Base-by-base conservation (phyloP, 2,113 vertebrate genomes). In the Melanostigma gelatinosum region DNA sequence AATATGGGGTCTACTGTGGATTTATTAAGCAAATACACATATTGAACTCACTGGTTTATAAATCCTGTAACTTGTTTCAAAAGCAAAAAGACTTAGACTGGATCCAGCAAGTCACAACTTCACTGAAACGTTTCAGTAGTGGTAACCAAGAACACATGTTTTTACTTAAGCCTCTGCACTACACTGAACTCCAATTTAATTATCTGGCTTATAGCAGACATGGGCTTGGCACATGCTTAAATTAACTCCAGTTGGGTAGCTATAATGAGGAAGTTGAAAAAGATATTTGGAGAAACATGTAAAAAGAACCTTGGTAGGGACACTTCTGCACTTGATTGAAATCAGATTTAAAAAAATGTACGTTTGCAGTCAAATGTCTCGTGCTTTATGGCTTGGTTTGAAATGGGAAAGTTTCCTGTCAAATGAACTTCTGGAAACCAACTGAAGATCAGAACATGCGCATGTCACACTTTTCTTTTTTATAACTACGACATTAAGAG, bases 61-160 rank as follows among this genome's bases (percentile, higher is more conserved):
- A 36, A 70, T 4, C 18, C 8, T 40, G 0, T 7, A 6, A 58
- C 22, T 32, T 55, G 6, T 20, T 60, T 69, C 7, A 55, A 15
- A 44, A 58, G 9, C 6, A 48, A 65, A 76, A 34, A 12, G 12
- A 5, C 1, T 18, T 32, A 24, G 27, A 29, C 8, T 12, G 3
- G n/a, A 67, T 62, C 8, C 32, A 67, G 44, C 32, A 67, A 15
- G 55, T 8, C 13, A 22, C 22, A 77, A 18, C 36, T 32, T 52
- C 4, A 68, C 64, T 54, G 29, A 38, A 58, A 36, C 5, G 4
- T 34, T 50, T 50, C 27, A 68, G 29, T 62, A 44, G 69, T 71
- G 36, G 46, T 50, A 78, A 64, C 64, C 55, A 72, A 48, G 36
- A 52, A 74, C 75, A 76, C 72, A 64, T 78, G 78, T 48, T 90